phyloP scores from a whole-genome alignment of 1,140 invertebrate species.

The Ips typographus region DNA sequence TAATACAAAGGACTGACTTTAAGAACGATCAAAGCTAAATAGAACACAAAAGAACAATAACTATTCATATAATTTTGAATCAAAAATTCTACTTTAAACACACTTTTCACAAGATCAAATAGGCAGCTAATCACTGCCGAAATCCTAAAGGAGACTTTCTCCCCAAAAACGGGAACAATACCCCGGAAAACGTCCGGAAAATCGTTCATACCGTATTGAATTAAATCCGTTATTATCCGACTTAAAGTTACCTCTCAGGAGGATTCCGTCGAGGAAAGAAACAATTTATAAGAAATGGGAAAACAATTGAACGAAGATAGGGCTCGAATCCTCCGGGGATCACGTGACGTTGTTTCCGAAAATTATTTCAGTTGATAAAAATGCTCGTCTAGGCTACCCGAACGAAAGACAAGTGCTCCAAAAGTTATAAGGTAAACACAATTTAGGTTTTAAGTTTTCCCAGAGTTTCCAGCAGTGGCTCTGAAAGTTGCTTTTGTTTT shows the following conservation, averaged over 20 bases:
- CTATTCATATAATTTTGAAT: too few relatives aligned
- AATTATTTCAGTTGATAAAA: slow-evolving; percentile 27
- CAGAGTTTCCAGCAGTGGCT: not conserved
- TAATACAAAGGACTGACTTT: too few relatives aligned
- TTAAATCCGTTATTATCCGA: slow-evolving; percentile 39
- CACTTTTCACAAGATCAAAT: too few relatives aligned
- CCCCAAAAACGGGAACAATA: slow-evolving; percentile 1
- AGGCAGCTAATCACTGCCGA: slow-evolving; percentile 1
- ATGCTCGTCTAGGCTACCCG: slow-evolving; percentile 12
- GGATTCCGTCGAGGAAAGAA: slow-evolving; percentile 40
- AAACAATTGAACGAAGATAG: slow-evolving; percentile 47
- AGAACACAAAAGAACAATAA: too few relatives aligned
- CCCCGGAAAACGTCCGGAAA: slow-evolving; percentile 13
- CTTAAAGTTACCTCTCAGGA: slow-evolving; percentile 39
- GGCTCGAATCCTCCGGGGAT: slow-evolving; percentile 28
- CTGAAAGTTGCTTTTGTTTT: slow-evolving; percentile 4
- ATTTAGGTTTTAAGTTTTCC: slow-evolving; percentile 20
- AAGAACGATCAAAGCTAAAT: too few relatives aligned
- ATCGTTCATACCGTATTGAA: slow-evolving; percentile 31
- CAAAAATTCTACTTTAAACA: too few relatives aligned
- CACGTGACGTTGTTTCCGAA: slow-evolving; percentile 36
- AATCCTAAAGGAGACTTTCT: not conserved
- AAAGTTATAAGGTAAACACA: slow-evolving; percentile 19
- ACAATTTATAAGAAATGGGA: slow-evolving; percentile 48
- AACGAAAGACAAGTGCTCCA: slow-evolving; percentile 11